Evolutionary conservation across 2,797 vertebrate genomes (phyloP), one percentile per base, ranked within the genome.

Genomic region (Syngnathus acus): DNA sequence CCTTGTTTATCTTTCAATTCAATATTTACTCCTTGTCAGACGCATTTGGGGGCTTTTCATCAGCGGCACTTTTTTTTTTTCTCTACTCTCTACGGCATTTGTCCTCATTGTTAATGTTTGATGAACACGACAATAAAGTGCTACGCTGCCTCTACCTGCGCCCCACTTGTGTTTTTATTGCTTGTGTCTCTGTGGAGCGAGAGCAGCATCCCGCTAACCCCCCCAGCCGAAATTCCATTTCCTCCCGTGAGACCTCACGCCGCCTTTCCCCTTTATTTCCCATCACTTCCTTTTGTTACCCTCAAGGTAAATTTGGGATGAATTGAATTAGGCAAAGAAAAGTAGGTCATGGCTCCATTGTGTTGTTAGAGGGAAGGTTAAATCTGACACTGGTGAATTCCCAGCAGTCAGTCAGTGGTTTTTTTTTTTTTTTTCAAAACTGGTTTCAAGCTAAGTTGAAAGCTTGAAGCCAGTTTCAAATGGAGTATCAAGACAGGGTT

Each of bases 21-120:
- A 88, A 90, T 90, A 89, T 91, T 89, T 90, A 90, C 87, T 89
- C 76, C 78, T 88, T 91, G 91, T 92, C 91, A 91, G 80, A 85
- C 70, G 66, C 80, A 91, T 91, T 88, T 76, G 76, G 70, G 76
- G 77, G 82, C 90, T 92, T 88, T 92, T 90, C 84, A 86, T 92
- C 90, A 91, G 72, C 69, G 54, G 66, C 66, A 67, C 53, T 53
- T 10, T 32, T 64, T 26, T 48, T 32, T 64, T 32, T 32, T 32
- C 26, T 45, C 73, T 84, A 84, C 67, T 61, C 83, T 84, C 80
- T 10, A 37, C 63, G 81, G 86, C 63, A 78, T 85, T 84, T 66
- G 32, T 85, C 82, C 76, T 68, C 62, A 38, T 50, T 14, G 77
- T 91, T 72, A 85, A 90, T 89, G 82, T 89, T 90, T 90, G 78